Base-by-base conservation (phyloP, 2,113 vertebrate species). In the Plectropomus leopardus region DNA sequence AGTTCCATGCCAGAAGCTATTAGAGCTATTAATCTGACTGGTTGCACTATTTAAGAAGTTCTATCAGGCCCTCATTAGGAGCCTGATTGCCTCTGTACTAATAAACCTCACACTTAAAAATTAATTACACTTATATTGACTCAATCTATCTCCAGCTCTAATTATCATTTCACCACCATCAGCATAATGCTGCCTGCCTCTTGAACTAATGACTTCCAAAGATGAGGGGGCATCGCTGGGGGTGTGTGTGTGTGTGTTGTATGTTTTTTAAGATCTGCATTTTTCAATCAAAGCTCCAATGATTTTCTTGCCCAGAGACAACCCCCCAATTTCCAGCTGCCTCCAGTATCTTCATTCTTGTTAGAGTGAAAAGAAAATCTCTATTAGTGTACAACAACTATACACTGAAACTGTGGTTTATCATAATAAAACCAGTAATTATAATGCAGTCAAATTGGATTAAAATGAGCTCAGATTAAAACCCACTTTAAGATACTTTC, bases 41-140 rank as follows among this genome's bases (percentile, higher is more conserved):
- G 68, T 83, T 90, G 77, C 65, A 73, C 73, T 78, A 53, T 88
- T 86, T 76, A 89, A 93, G 74, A 87, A 80, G 51, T 88, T 89
- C 84, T 89, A 91, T 89, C 78, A 88, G 76, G 45, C 78, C 48
- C 83, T 94, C 91, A 92, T 94, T 93, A 93, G 83, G 76, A 93
- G 87, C 83, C 71, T 90, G 88, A 94, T 92, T 92, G 88, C 89
- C 82, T 93, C 91, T 90, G 83, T 87, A 88, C 88, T 94, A 93
- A 93, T 94, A 93, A 93, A 92, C 80, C 75, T 83, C 84, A 89
- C 87, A 91, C 82, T 89, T 76, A 85, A 90, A 92, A 90, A 94
- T 93, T 88, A 94, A 95, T 93, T 92, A 93, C 87, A 92, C 80
- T 90, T 94, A 91, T 88, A 94, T 88, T 88, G 87, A 91, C 85